phyloP scores from a whole-genome alignment of 2,797 vertebrate species.

The Scomberomorus guttatus region DNA sequence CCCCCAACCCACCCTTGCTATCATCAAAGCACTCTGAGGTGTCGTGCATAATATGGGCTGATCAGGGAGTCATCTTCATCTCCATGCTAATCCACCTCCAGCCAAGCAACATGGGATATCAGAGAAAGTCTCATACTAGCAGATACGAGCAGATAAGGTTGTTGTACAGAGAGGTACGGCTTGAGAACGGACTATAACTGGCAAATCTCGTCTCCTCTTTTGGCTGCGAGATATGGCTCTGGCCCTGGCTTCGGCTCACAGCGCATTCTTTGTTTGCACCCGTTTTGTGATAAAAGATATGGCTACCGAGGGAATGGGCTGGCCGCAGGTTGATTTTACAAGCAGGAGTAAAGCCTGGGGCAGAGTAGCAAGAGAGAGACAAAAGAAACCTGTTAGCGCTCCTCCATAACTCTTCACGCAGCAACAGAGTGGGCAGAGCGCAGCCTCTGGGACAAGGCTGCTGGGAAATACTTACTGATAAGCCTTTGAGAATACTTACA shows the following conservation, averaged over 20 bases:
- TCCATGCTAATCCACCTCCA: conserved; percentile 59
- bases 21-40: conserved; percentile 68
- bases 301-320: conserved; percentile 69
- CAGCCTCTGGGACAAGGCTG: conserved; percentile 76
- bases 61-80: conserved; percentile 67
- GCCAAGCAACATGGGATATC: conserved; percentile 41
- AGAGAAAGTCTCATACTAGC: conserved; percentile 21
- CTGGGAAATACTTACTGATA: conserved; percentile 82
- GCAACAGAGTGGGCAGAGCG: conserved; percentile 74
- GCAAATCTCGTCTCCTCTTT: conserved; percentile 38
- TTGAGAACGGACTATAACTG: conserved; percentile 30
- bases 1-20: conserved; percentile 38
- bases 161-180: not conserved
- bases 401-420: conserved; percentile 78
- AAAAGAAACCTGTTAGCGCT: conserved; percentile 79
- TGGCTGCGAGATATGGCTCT: conserved; percentile 47
- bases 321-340: conserved; percentile 78
- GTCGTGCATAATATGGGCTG: conserved; percentile 66
- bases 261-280: conserved; percentile 69
- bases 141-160: conserved; percentile 9
- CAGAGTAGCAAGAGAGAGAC: conserved; percentile 65
- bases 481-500: conserved; percentile 78
- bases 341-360: conserved; percentile 77
- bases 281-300: conserved; percentile 76
- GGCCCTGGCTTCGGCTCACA: conserved; percentile 54